Evolutionary conservation across 2,797 vertebrate genomes (phyloP), one percentile per base, ranked within the genome.

Genomic region (Centropyge bicolor): DNA sequence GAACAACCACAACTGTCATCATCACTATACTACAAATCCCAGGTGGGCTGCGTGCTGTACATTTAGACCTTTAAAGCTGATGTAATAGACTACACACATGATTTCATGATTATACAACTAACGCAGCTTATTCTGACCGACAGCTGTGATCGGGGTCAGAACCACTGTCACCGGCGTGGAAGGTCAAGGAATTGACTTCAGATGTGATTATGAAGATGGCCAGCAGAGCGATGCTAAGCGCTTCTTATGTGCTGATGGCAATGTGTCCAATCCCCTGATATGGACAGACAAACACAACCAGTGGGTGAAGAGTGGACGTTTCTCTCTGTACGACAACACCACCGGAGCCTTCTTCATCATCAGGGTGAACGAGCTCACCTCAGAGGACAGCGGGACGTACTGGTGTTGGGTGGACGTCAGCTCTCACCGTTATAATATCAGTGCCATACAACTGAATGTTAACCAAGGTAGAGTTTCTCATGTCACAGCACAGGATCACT

Each of bases 241-340:
- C 64, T 67, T 94, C 54, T 74, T 60, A 51, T 38, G 1, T 9
- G 4, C 0, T 3, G 19, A 51, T 1, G 56, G 19, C n/a, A 5
- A 43, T 0, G 3, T 7, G 16, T 49, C 1, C 5, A 5, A 0
- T 11, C 1, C 8, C 8, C 57, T 76, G 31, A 76, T 91, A 56
- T 1, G 2, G 24, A 74, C 83, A 7, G 19, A 64, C 3, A 41
- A 60, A 61, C 75, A 64, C 9, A 2, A 88, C 63, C 5, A 27
- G 36, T 88, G 74, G 89, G 72, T 14, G 8, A 35, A 0, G 59
- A 0, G 38, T 0, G 88, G 83, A 38, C 85, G 88, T 12, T 83
- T 90, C 10, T 78, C 86, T 27, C 20, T 92, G 66, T 88, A 64
- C 0, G 93, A 94, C 84, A 89, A 94, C 89, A 83, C 63, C 40